phyloP scores from a whole-genome alignment of 2,797 vertebrate species.

The Clarias platycephalus region DNA sequence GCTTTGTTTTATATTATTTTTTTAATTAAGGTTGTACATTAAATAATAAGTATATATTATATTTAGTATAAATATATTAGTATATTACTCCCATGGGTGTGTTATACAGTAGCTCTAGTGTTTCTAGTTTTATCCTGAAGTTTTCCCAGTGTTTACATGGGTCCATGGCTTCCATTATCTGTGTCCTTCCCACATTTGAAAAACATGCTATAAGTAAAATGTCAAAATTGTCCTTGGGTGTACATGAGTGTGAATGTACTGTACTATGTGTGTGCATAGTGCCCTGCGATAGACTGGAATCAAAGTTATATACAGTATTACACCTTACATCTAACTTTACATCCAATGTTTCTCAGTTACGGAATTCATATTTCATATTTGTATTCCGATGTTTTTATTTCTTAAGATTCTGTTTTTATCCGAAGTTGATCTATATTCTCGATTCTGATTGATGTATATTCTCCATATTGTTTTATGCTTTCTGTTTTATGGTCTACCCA shows the following conservation, averaged over 20 bases:
- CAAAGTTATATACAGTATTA: background rate
- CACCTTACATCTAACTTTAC: background rate
- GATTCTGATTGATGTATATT: no score
- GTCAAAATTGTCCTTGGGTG: background rate
- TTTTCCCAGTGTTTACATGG: background rate
- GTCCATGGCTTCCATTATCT: background rate
- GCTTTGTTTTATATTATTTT: no score
- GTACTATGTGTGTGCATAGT: background rate
- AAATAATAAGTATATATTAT: background rate
- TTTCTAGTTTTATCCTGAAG: background rate
- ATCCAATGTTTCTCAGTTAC: background rate
- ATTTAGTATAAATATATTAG: background rate
- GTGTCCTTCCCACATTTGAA: background rate
- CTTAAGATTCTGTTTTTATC: no score
- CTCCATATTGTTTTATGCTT: no score
- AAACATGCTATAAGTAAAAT: background rate
- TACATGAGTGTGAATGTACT: conserved; percentile 1
- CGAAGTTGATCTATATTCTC: no score
- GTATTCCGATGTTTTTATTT: no score
- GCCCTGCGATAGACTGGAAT: background rate
- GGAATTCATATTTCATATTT: background rate
- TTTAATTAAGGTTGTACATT: background rate
- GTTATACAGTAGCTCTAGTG: background rate
- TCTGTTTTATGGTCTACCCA: no score
- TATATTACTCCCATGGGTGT: background rate